These are phyloP conservation scores for Cochlearius cochlearius DNA, from an alignment of 2,113 vertebrate species.

Conservation along the genomic window DNA sequence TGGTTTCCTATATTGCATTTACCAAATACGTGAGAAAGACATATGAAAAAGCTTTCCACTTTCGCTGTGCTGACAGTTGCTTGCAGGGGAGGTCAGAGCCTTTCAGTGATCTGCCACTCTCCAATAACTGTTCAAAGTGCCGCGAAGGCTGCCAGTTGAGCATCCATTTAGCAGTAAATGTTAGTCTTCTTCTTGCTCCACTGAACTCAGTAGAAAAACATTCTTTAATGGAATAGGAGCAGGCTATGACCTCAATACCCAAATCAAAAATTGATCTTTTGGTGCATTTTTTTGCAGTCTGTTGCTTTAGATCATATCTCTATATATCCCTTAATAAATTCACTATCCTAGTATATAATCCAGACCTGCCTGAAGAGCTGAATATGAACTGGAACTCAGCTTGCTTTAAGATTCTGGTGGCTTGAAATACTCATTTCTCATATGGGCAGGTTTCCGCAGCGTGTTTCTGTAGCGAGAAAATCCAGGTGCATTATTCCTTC, in stretches of 20 bases:
- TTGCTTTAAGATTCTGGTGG: neutral
- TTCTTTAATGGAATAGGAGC: slow-evolving; percentile 14
- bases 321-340: slow-evolving; percentile 16
- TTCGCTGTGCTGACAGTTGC: neutral
- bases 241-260: slow-evolving; percentile 25
- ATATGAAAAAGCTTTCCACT: neutral
- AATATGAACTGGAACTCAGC: neutral
- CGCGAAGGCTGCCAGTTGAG: neutral
- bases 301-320: slow-evolving; percentile 18
- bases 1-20: neutral
- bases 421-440: neutral
- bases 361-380: neutral
- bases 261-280: slow-evolving; percentile 39
- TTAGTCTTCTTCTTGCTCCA: neutral
- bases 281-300: neutral
- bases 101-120: neutral
- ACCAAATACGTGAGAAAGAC: neutral
- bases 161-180: neutral
- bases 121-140: neutral
- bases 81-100: neutral
- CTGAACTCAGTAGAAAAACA: neutral
- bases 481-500: neutral
- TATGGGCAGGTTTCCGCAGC: neutral
- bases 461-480: neutral
- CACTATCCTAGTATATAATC: neutral